Base-by-base conservation (phyloP, 2,113 vertebrate species). In the Barnardius zonarius region DNA sequence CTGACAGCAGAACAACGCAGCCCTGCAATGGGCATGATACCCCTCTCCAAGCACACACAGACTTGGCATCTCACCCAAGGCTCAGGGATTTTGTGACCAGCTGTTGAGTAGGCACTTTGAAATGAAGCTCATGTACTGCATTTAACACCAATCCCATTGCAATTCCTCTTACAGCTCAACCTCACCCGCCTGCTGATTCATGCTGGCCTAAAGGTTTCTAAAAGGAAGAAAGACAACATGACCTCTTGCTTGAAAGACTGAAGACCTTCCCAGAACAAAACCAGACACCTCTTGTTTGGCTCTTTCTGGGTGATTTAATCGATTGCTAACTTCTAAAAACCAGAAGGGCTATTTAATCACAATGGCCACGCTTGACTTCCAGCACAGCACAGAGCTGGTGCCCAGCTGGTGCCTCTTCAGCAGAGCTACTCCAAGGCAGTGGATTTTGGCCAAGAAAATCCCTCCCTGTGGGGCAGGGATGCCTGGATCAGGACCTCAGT, bases 131-230 rank as follows among this genome's bases (percentile, higher is more conserved):
- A 52, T 84, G 97, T 95, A 85, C 75, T 90, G 93, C 86, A 96
- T 97, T 98, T 96, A 84, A 63, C 97, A 96, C 95, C 77, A 97
- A 98, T 97, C 86, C 98, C 97, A 95, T 96, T 96, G 96, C 98
- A 97, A 96, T 97, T 94, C 63, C 96, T 96, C 96, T 95, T 88
- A 87, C 97, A 95, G 97, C 95, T 84, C 68, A 76, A 13, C 52
- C 87, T 72, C 69, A 11, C 12, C 30, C 41, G 52, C 76, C 92
- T 92, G 92, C 67, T 96, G 97, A 91, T 95, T 95, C 93, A 12
- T 62, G 54, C 95, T 96, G 91, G 96, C 95, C 92, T 95, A 94
- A 93, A 52, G 68, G 51, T 70, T 95, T 95, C 68, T 64, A 27
- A 33, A 91, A 63, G 16, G 30, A 64, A 28, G 31, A 48, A 86